Base-by-base conservation (phyloP, 2,797 vertebrate species). In the Novumbra hubbsi region DNA sequence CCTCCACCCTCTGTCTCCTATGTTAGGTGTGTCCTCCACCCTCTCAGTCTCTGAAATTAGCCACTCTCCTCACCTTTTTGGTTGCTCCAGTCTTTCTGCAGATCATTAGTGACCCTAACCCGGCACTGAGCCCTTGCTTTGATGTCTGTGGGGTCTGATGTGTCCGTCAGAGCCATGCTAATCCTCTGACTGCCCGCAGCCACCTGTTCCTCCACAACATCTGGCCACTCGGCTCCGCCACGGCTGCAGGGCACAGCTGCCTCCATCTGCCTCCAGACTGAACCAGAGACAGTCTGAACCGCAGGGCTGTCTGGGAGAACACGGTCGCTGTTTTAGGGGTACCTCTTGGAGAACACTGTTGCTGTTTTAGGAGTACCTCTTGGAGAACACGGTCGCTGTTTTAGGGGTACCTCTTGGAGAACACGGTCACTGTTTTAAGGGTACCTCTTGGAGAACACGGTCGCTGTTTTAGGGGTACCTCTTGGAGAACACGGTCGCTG, bases 121-220 rank as follows among this genome's bases (percentile, higher is more conserved):
- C 76, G 77, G 84, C 80, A 84, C 82, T 77, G 30, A 27, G 75
- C 41, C 41, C 41, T 45, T 45, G 78, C 90, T 92, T 93, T 93
- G 91, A 90, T 89, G 91, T 91, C 81, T 85, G 90, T 88, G 87
- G 88, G 90, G 90, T 91, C 90, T 85, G 90, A 85, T 80, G 81
- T 83, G 89, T 91, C 91, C 91, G 89, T 93, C 92, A 92, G 80
- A 88, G 85, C 86, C 88, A 91, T 91, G 89, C 87, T 93, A 94
- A 94, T 94, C 90, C 88, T 81, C 78, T 80, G 85, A 92, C 90
- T 92, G 90, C 88, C 88, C 84, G 16, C 74, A 77, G 89, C 90
- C 93, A 94, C 92, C 92, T 94, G 92, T 92, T 93, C 83, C 71
- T 75, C 11, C 21, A 60, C 80, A 90, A 91, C 93, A 94, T 91